These are phyloP conservation scores for Cistogaster globosa DNA, from an alignment of 2,888 invertebrate genomes.

Conservation along the genomic window DNA sequence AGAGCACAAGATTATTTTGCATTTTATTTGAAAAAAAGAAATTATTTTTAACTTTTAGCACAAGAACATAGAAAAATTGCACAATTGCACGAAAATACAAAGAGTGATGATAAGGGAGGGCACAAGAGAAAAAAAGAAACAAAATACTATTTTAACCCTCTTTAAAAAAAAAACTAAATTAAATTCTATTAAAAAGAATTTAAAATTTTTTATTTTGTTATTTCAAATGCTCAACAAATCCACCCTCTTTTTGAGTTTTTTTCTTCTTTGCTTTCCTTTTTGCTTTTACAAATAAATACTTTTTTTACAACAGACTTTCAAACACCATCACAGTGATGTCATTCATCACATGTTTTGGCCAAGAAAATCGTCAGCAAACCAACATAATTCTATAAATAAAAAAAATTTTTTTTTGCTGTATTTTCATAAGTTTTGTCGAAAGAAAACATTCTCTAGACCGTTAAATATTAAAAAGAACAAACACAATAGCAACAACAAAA, in stretches of 20 bases:
- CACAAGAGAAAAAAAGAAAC: slow-evolving; percentile 46
- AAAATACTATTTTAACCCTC: not conserved
- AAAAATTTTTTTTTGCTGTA: no score
- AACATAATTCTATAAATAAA: slow-evolving; percentile 52
- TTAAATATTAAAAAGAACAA: slow-evolving; percentile 5
- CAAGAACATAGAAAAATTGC: not conserved
- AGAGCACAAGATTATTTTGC: slow-evolving; percentile 37
- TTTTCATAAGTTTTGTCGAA: no score
- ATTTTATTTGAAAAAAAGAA: slow-evolving; percentile 4
- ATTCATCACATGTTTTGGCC: slow-evolving; percentile 72
- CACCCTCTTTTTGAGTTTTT: slow-evolving; percentile 48
- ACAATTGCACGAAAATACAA: not conserved
- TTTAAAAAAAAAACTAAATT: not conserved
- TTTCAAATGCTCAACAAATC: slow-evolving; percentile 6
- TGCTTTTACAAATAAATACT: slow-evolving; percentile 12
- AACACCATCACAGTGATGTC: slow-evolving; percentile 70
- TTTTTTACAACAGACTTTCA: slow-evolving; percentile 32
- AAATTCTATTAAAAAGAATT: not conserved
- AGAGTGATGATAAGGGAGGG: not conserved
- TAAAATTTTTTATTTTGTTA: not conserved
- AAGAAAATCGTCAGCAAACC: slow-evolving; percentile 29
- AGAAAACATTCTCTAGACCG: slow-evolving; percentile 22
- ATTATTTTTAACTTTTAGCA: slow-evolving; percentile 7
- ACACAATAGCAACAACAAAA: not conserved
- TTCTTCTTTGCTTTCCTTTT: not conserved